phyloP scores from a whole-genome alignment of 2,888 invertebrate species.

The Disparrhopalites patrizii region DNA sequence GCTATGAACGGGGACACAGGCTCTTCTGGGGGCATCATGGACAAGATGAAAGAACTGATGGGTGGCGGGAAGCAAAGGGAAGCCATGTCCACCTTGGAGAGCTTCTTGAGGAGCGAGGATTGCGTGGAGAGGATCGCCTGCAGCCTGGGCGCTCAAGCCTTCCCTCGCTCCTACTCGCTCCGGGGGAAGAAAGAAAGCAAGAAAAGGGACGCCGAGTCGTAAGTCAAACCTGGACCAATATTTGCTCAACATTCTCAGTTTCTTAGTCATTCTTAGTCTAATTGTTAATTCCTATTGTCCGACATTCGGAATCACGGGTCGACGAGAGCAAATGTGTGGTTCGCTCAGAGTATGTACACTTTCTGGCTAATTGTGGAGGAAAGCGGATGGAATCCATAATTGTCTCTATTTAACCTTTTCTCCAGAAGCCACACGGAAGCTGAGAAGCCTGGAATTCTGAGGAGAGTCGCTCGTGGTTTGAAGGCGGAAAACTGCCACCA shows the following conservation, averaged over 20 bases:
- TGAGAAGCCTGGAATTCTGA: background rate
- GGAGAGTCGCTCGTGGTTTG: slow-evolving; percentile 9
- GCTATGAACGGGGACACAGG: background rate
- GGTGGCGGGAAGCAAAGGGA: background rate
- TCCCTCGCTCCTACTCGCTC: background rate
- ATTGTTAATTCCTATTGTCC: too few species aligned
- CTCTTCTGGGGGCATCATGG: background rate
- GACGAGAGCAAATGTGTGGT: too few species aligned
- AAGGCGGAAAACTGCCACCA: slow-evolving; percentile 11
- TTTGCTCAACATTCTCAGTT: too few species aligned
- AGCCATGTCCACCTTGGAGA: background rate
- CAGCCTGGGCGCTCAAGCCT: slow-evolving; percentile 6
- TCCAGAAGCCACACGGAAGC: too few species aligned
- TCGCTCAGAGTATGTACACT: too few species aligned
- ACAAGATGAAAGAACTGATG: background rate
- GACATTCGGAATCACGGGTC: too few species aligned
- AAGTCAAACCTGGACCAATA: too few species aligned
- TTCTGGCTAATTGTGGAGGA: too few species aligned
- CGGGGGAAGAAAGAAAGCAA: background rate
- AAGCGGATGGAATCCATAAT: too few species aligned
- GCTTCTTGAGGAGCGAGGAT: background rate
- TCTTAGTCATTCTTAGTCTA: too few species aligned
- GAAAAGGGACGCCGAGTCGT: background rate
- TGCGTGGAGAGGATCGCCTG: slow-evolving; percentile 18
- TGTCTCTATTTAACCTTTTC: too few species aligned